Evolutionary conservation across 2,888 invertebrate species (phyloP).

Genomic region (Drosophila aldrichi): DNA sequence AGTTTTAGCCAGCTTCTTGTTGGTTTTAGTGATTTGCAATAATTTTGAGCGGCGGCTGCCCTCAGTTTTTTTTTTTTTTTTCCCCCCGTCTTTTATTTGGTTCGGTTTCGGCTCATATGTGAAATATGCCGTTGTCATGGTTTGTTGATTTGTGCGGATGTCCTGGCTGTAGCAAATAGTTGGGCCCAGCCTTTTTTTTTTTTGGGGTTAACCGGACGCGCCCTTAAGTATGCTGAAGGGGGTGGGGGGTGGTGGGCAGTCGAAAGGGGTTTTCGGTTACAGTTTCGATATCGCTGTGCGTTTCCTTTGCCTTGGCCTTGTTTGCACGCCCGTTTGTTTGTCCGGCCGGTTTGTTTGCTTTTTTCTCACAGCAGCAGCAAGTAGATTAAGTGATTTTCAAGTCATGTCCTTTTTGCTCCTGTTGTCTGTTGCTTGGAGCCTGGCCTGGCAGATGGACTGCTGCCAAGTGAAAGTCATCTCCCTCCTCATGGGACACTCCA

Average conservation of each 20-base stretch:
- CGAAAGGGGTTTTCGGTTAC: slow-evolving; percentile 53
- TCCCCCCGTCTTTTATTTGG: not conserved
- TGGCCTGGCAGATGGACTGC: slow-evolving; percentile 75
- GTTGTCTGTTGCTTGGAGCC: not conserved
- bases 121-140: slow-evolving; percentile 77
- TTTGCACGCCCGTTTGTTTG: slow-evolving; percentile 27
- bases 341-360: slow-evolving; percentile 16
- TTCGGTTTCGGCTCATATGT: slow-evolving; percentile 49
- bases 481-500: no score
- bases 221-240: slow-evolving; percentile 62
- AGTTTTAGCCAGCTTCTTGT: slow-evolving; percentile 30
- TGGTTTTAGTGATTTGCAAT: slow-evolving; percentile 83
- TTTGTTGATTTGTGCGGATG: slow-evolving; percentile 66
- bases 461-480: slow-evolving; percentile 64
- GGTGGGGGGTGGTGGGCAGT: not conserved
- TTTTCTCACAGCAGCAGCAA: slow-evolving; percentile 51
- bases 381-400: slow-evolving; percentile 84
- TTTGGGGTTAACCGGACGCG: slow-evolving; percentile 59
- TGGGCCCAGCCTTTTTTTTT: slow-evolving; percentile 40
- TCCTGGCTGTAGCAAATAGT: slow-evolving; percentile 49
- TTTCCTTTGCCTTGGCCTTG: slow-evolving; percentile 27
- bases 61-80: not conserved
- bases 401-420: slow-evolving; percentile 72
- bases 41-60: slow-evolving; percentile 55
- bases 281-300: slow-evolving; percentile 45